phyloP scores from a whole-genome alignment of 1,140 invertebrate genomes.

The Drosophila lowei region DNA sequence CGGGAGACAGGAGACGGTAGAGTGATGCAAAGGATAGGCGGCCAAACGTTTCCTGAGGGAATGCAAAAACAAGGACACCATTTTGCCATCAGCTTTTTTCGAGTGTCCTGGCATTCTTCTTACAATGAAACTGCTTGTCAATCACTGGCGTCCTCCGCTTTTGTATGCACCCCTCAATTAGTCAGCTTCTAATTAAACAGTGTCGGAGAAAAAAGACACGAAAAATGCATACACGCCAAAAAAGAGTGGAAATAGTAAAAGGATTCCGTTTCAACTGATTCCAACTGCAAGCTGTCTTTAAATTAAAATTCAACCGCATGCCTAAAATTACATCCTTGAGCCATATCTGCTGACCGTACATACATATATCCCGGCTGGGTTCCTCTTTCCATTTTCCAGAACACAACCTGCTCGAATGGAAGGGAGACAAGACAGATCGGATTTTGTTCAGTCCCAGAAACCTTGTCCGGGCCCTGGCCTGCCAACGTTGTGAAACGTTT shows the following conservation, averaged over 20 bases:
- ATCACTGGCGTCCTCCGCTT: constrained; percentile 39
- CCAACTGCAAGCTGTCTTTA: neutral
- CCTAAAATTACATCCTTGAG: constrained; percentile 9
- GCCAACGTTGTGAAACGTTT: constrained; percentile 58
- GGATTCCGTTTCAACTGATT: neutral
- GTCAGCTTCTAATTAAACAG: constrained; percentile 63
- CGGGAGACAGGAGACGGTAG: constrained; percentile 9
- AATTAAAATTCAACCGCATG: constrained; percentile 16
- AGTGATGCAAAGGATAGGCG: constrained; percentile 26
- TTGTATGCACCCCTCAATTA: constrained; percentile 57
- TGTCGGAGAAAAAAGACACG: constrained; percentile 21
- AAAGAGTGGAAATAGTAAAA: neutral
- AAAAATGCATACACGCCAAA: neutral
- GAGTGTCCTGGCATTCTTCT: constrained; percentile 45
- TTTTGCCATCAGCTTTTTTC: constrained; percentile 42
- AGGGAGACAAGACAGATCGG: constrained; percentile 35
- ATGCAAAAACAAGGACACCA: constrained; percentile 46
- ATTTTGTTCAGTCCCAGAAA: constrained; percentile 22
- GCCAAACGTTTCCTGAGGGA: constrained; percentile 20
- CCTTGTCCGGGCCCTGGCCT: constrained; percentile 15
- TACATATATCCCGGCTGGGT: constrained; percentile 8
- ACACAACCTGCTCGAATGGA: no score
- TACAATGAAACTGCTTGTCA: constrained; percentile 65
- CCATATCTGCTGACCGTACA: neutral
- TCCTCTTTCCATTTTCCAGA: neutral